Percentiles rank a stretch among this genome's conserved stretches.
phyloP scores from a whole-genome alignment of 2,113 vertebrate genomes.

The Hiodon alosoides region DNA sequence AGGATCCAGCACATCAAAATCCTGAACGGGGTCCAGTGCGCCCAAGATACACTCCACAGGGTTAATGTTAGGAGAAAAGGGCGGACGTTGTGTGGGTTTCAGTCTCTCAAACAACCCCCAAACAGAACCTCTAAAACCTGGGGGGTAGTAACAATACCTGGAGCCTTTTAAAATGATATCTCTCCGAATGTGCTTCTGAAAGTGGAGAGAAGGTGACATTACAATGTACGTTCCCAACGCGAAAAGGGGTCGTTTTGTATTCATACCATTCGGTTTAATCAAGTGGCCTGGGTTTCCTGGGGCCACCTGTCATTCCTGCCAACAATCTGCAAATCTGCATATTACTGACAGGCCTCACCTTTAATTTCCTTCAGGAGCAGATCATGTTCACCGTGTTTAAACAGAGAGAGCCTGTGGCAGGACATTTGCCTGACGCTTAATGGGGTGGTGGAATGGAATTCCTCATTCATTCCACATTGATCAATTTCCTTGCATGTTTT shows the following conservation, averaged over 20 bases:
- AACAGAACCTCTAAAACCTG: no score
- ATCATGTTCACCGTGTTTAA: slow-evolving; percentile 90
- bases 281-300: slow-evolving; percentile 71
- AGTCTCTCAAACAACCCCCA: no score
- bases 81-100: no score
- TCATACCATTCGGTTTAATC: slow-evolving; percentile 84
- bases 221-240: slow-evolving; percentile 58
- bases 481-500: slow-evolving; percentile 30
- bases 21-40: no score
- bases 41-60: no score
- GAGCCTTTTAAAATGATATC: slow-evolving; percentile 27
- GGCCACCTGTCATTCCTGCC: slow-evolving; percentile 69
- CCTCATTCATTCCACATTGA: slow-evolving; percentile 43
- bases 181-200: slow-evolving; percentile 36
- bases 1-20: no score
- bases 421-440: slow-evolving; percentile 62
- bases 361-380: slow-evolving; percentile 96
- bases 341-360: slow-evolving; percentile 78
- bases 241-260: slow-evolving; percentile 78
- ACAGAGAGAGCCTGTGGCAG: slow-evolving; percentile 67
- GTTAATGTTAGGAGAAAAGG: no score
- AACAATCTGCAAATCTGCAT: slow-evolving; percentile 91
- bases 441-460: slow-evolving; percentile 40
- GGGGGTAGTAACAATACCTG: no score
- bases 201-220: slow-evolving; percentile 63